A percentile compares a stretch with the other conserved stretches of the same genome.
Conservation (phyloP, 2,113 vertebrate species). For the Gymnocephalus cernua region DNA sequence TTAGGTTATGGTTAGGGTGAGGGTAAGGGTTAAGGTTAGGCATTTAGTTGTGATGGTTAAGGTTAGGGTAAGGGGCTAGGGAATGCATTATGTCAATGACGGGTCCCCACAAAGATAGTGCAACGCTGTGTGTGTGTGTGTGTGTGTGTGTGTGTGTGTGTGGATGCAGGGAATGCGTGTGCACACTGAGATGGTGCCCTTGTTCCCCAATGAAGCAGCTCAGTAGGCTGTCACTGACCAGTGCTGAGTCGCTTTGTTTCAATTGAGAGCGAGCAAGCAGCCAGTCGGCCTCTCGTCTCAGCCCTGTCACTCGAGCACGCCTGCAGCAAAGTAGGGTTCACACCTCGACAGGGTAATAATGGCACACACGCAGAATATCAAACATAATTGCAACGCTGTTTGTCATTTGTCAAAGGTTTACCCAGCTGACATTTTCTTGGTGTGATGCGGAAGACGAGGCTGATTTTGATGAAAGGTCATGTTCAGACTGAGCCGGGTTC, state of each 20-base stretch:
- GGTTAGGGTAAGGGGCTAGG: too few relatives aligned
- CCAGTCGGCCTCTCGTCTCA: conserved; percentile 4
- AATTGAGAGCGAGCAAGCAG: conserved; percentile 33
- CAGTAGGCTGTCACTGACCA: conserved; percentile 32
- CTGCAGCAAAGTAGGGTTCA: conserved; percentile 31
- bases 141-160: background rate
- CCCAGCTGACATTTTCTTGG: conserved; percentile 67
- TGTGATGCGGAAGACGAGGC: conserved; percentile 43
- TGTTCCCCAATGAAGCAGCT: conserved; percentile 50
- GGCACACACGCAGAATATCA: conserved; percentile 42
- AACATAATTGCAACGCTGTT: conserved; percentile 50
- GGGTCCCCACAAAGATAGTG: too few relatives aligned
- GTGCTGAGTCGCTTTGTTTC: conserved; percentile 67
- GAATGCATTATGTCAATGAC: too few relatives aligned
- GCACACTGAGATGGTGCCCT: conserved; percentile 15
- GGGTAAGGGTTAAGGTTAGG: too few relatives aligned
- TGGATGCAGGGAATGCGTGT: background rate
- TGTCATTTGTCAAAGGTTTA: conserved; percentile 70
- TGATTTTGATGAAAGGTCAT: conserved; percentile 69
- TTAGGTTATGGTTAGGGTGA: too few relatives aligned
- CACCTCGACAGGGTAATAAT: conserved; percentile 59
- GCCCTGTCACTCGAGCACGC: background rate
- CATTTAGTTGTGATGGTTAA: too few relatives aligned
- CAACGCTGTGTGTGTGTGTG: too few relatives aligned
- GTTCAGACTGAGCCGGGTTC: conserved; percentile 8